Evolutionary conservation across 2,888 invertebrate genomes (phyloP), one percentile per base, ranked within the genome.

Genomic region (Meiosimyza platycephala): DNA sequence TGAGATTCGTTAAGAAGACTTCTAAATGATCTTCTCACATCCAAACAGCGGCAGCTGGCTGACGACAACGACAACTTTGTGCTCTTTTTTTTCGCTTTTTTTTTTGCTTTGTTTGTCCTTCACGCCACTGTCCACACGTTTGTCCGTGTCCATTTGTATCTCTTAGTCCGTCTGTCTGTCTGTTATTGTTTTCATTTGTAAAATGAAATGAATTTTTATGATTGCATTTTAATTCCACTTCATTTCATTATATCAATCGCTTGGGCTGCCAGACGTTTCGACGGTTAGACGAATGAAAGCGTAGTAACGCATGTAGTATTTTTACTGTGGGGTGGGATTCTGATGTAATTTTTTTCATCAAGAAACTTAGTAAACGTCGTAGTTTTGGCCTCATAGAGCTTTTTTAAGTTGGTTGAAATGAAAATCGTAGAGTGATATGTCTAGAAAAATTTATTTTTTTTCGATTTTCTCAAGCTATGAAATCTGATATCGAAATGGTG

Each of bases 141-240:
- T 50, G 18, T 55, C 40, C 18, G 33, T 64, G n/a, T 71, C 47
- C 40, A n/a, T 15, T 59, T 48, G 13, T 16, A 40, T 40, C 22
- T 59, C 11, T 1, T 12, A 48, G 16, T 62, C 64, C 55, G 63
- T 54, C 12, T 11, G 70, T 54, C 12, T 11, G 70, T 60, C 60
- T 48, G 54, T 71, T 70, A 62, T 71, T 73, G 54, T 71, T 79
- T 81, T 78, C 78, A 80, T 82, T 82, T 81, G 79, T 78, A 80
- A 80, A 82, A 81, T 81, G 81, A 82, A 82, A 82, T 82, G 80
- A 82, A 80, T 81, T 82, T 82, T 82, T 82, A 82, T 82, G 51
- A 60, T 60, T 60, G 69, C 69, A 60, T 69, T 60, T 60, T 51
- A 60, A 69, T 60, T 69, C 52, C 69, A 40, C 33, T 50, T 69